Percentiles rank a stretch among this genome's conserved stretches.
Conservation (phyloP, 2,113 vertebrate genomes). For the Lamprologus ornatipinnis region DNA sequence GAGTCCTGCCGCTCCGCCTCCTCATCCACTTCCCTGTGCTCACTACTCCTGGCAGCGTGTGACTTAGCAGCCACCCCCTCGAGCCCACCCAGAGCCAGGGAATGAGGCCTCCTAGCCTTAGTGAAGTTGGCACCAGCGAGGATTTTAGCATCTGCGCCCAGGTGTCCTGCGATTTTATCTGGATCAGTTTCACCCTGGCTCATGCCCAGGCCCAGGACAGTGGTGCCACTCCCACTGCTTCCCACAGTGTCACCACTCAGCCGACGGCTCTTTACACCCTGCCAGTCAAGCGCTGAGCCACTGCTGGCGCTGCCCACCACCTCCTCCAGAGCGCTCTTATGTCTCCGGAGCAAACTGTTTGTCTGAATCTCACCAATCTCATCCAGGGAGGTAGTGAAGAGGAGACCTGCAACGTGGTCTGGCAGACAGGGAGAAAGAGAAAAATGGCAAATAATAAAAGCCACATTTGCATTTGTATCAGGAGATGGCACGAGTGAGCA, state of each 20-base stretch:
- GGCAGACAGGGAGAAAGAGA: not conserved
- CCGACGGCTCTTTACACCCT: slow-evolving; percentile 65
- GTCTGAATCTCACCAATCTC: slow-evolving; percentile 67
- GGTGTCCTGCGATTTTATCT: slow-evolving; percentile 43
- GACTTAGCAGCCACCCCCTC: slow-evolving; percentile 35
- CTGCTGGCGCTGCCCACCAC: slow-evolving; percentile 68
- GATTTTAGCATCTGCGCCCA: slow-evolving; percentile 58
- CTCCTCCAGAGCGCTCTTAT: slow-evolving; percentile 76
- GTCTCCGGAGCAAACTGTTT: slow-evolving; percentile 73
- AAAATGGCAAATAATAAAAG: not conserved
- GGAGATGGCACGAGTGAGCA: not conserved
- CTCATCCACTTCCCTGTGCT: not conserved
- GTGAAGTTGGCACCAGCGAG: slow-evolving; percentile 19
- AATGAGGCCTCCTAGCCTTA: slow-evolving; percentile 67
- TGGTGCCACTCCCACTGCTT: slow-evolving; percentile 25
- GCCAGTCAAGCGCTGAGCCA: slow-evolving; percentile 57
- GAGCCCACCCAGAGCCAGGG: slow-evolving; percentile 62
- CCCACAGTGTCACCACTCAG: slow-evolving; percentile 73
- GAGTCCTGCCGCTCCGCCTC: slow-evolving; percentile 57
- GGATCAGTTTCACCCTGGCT: slow-evolving; percentile 56
- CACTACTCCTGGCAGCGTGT: not conserved
- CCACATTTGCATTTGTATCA: not conserved
- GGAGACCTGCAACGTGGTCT: slow-evolving; percentile 72
- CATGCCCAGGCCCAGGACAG: slow-evolving; percentile 51
- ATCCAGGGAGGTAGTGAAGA: slow-evolving; percentile 79